phyloP scores from a whole-genome alignment of 2,113 vertebrate species.

The Noctilio leporinus region DNA sequence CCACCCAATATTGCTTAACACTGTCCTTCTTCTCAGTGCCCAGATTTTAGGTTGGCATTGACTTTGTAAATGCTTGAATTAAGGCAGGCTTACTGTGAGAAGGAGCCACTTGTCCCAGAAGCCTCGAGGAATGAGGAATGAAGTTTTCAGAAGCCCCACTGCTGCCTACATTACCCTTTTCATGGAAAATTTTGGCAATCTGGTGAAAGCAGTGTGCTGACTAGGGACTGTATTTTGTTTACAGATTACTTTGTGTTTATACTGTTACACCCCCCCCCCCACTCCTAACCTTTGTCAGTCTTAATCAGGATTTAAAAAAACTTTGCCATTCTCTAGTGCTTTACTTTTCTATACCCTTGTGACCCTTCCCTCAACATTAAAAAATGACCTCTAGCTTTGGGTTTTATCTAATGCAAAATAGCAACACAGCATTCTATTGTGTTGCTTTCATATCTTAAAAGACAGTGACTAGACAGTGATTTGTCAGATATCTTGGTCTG shows the following conservation, averaged over 20 bases:
- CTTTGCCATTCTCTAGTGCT: not conserved
- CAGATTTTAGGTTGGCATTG: not conserved
- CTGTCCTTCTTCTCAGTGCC: not conserved
- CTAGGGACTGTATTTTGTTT: not conserved
- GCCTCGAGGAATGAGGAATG: not conserved
- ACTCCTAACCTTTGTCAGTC: not conserved
- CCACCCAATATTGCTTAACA: not conserved
- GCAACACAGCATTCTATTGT: not conserved
- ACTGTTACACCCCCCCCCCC: not conserved
- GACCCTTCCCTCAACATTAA: not conserved
- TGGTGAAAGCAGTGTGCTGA: not conserved
- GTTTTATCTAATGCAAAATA: conserved; percentile 10
- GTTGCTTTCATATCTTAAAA: not conserved
- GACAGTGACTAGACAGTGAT: not conserved
- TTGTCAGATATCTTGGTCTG: conserved; percentile 45
- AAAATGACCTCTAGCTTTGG: not conserved
- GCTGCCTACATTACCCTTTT: not conserved
- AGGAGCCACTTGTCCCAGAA: not conserved
- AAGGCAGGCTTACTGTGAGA: not conserved
- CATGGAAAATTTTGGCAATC: not conserved
- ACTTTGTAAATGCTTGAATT: not conserved
- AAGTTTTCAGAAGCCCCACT: not conserved
- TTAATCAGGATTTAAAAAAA: not conserved
- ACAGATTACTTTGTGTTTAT: not conserved
- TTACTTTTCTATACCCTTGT: not conserved